phyloP scores from a whole-genome alignment of 1,140 invertebrate genomes.

The Brachionus rubens region DNA sequence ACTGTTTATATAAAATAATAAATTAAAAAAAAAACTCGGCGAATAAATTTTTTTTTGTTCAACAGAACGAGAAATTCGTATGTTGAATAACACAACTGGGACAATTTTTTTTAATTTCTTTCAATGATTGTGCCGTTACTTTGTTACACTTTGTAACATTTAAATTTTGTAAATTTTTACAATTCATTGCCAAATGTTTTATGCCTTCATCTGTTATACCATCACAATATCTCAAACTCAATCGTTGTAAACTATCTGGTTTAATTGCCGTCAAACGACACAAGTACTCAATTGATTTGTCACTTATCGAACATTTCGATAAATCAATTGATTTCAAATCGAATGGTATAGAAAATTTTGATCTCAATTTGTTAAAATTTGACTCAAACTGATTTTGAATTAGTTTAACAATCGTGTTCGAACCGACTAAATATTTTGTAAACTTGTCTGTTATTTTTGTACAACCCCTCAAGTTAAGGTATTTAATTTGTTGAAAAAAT shows the following conservation, averaged over 20 bases:
- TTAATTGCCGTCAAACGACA: not conserved
- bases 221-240: constrained; percentile 11
- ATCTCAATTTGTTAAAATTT: not conserved
- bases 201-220: constrained; percentile 11
- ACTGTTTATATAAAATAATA: no score
- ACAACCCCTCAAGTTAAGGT: constrained; percentile 18
- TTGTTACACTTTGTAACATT: constrained; percentile 19
- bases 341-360: not conserved
- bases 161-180: constrained; percentile 18
- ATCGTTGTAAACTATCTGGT: not conserved
- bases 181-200: not conserved
- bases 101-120: constrained; percentile 39
- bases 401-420: not conserved
- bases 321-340: constrained; percentile 15
- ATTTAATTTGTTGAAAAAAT: constrained; percentile 23
- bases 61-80: constrained; percentile 38
- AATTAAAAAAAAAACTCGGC: not conserved
- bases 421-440: not conserved
- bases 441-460: constrained; percentile 6
- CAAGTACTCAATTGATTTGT: constrained; percentile 30
- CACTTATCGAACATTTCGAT: constrained; percentile 19
- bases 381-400: not conserved
- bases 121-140: not conserved
- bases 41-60: no score
- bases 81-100: constrained; percentile 35